Conservation (phyloP, 2,797 vertebrate genomes). For the Neopelma chrysocephalum region DNA sequence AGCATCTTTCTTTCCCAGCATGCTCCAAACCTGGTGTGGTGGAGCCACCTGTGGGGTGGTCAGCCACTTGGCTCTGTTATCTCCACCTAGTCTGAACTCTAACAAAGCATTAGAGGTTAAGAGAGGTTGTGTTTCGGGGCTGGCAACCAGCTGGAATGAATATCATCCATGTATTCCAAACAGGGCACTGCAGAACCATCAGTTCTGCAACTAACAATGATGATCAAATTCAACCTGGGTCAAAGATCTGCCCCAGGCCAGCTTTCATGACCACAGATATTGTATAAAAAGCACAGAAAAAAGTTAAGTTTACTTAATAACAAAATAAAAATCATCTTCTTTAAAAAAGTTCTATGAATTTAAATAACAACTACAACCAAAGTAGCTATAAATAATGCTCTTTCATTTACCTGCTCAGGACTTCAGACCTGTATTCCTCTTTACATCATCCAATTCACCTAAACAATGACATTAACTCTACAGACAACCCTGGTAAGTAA, state of each 20-base stretch:
- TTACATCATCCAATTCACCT: not conserved
- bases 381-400: not conserved
- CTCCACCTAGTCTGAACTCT: not conserved
- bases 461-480: not conserved
- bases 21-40: not conserved
- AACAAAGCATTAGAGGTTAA: not conserved
- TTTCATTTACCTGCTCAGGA: not conserved
- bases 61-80: not conserved
- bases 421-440: not conserved
- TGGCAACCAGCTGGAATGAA: not conserved
- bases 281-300: not conserved
- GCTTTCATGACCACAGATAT: not conserved
- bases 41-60: constrained; percentile 4
- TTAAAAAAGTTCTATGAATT: not conserved
- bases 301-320: not conserved
- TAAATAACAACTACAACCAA: not conserved
- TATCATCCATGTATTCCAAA: not conserved
- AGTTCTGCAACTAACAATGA: not conserved
- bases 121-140: not conserved
- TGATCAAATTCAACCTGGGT: not conserved
- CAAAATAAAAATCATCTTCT: not conserved
- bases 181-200: not conserved
- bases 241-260: not conserved
- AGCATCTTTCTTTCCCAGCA: not conserved
- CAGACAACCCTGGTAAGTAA: not conserved